These are phyloP conservation scores for Callimorpha dominula DNA, from an alignment of 2,888 invertebrate genomes.

Conservation along the genomic window DNA sequence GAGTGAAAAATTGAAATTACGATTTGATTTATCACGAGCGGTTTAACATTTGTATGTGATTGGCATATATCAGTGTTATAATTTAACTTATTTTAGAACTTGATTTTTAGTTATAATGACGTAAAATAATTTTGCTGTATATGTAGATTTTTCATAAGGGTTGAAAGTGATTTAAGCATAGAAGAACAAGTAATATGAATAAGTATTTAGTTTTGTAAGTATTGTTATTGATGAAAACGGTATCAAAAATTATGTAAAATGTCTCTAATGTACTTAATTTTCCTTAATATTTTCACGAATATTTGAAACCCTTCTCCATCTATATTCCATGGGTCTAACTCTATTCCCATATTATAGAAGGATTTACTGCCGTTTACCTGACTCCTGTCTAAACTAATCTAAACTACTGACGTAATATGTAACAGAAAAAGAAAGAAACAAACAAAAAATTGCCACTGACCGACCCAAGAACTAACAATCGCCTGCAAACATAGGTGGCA, in stretches of 20 bases:
- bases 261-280: no score
- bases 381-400: not conserved
- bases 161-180: not conserved
- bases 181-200: not conserved
- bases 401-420: no score
- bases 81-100: conserved; percentile 20
- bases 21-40: conserved; percentile 43
- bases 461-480: not conserved
- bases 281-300: no score
- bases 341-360: not conserved
- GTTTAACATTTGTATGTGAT: conserved; percentile 40
- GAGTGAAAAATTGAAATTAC: conserved; percentile 44
- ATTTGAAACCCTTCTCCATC: no score
- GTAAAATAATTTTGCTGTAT: not conserved
- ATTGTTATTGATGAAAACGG: no score
- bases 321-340: not conserved
- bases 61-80: conserved; percentile 38
- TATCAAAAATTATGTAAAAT: no score
- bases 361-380: not conserved
- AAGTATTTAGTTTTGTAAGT: not conserved
- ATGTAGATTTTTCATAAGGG: no score
- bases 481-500: no score
- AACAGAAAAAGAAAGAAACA: not conserved
- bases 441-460: not conserved
- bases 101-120: conserved; percentile 6